Percentiles rank a stretch among this genome's conserved stretches.
Evolutionary conservation across 2,797 vertebrate species (phyloP).

Genomic region (Triplophysa yarkandensis): DNA sequence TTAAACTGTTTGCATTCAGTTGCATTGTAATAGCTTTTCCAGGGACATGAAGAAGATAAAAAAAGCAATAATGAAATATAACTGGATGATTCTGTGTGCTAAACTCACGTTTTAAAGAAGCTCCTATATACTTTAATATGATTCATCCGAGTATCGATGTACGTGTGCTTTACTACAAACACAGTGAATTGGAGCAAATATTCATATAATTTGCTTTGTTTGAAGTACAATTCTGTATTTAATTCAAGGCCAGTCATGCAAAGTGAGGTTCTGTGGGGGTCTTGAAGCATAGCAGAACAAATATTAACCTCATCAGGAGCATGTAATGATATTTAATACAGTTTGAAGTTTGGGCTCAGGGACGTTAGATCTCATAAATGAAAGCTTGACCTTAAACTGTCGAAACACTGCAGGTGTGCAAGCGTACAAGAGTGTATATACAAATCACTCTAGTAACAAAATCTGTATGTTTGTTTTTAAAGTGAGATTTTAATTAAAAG

Average conservation of each 20-base stretch:
- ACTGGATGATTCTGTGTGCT: background rate
- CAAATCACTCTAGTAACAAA: background rate
- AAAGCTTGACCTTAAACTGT: conserved; percentile 22
- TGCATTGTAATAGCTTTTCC: conserved; percentile 31
- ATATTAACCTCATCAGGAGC: conserved; percentile 11
- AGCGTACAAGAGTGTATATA: background rate
- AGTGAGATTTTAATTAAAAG: too few relatives aligned
- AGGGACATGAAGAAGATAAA: conserved; percentile 14
- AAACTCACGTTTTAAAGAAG: conserved; percentile 1
- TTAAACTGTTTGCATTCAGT: conserved; percentile 41
- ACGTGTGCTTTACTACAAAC: background rate
- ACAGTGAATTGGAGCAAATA: background rate
- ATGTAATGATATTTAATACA: conserved; percentile 23
- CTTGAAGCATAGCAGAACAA: conserved; percentile 3
- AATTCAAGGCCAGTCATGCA: background rate
- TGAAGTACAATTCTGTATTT: background rate
- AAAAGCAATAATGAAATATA: conserved; percentile 6
- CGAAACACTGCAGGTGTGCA: background rate
- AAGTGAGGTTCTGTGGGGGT: background rate
- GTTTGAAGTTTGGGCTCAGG: conserved; percentile 36
- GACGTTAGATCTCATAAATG: conserved; percentile 21
- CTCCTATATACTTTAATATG: background rate
- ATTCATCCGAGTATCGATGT: background rate
- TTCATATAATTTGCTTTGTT: background rate
- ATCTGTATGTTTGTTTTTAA: background rate